Conservation (phyloP, 2,797 vertebrate genomes). For the Fundulus diaphanus region DNA sequence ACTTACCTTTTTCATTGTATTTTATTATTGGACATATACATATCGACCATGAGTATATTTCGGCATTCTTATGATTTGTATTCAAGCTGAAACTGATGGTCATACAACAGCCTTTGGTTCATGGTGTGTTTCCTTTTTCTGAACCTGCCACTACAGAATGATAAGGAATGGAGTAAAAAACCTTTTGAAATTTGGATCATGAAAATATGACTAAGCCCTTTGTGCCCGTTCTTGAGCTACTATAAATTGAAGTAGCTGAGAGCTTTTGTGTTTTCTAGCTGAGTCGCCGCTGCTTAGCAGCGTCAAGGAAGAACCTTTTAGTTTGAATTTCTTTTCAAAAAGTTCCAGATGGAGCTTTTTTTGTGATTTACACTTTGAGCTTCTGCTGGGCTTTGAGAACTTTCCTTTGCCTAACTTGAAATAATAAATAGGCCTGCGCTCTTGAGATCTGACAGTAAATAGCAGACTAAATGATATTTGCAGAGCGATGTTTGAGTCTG, state of each 20-base stretch:
- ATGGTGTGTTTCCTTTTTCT: constrained; percentile 15
- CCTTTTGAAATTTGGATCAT: constrained; percentile 41
- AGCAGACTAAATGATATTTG: constrained; percentile 49
- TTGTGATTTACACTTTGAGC: constrained; percentile 23
- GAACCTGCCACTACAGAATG: constrained; percentile 14
- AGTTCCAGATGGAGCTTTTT: constrained; percentile 18
- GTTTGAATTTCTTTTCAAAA: constrained; percentile 24
- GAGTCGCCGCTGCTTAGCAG: constrained; percentile 1
- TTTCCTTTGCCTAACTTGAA: constrained; percentile 25
- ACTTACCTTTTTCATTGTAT: constrained; percentile 21
- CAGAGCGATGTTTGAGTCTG: constrained; percentile 25
- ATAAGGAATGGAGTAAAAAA: constrained; percentile 15
- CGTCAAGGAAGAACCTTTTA: neutral
- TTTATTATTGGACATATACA: constrained; percentile 18
- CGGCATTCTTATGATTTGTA: constrained; percentile 12
- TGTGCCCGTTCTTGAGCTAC: constrained; percentile 23
- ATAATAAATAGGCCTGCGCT: constrained; percentile 15
- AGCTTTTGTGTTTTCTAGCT: constrained; percentile 17
- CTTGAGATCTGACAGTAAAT: constrained; percentile 37
- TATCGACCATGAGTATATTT: no score
- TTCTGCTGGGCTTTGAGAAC: constrained; percentile 6
- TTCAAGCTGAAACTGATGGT: constrained; percentile 20
- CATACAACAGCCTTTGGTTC: constrained; percentile 30
- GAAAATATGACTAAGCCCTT: constrained; percentile 43
- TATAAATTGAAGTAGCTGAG: constrained; percentile 18